Conservation (phyloP, 2,888 invertebrate species). For the Lepetodrilus schrolli region DNA sequence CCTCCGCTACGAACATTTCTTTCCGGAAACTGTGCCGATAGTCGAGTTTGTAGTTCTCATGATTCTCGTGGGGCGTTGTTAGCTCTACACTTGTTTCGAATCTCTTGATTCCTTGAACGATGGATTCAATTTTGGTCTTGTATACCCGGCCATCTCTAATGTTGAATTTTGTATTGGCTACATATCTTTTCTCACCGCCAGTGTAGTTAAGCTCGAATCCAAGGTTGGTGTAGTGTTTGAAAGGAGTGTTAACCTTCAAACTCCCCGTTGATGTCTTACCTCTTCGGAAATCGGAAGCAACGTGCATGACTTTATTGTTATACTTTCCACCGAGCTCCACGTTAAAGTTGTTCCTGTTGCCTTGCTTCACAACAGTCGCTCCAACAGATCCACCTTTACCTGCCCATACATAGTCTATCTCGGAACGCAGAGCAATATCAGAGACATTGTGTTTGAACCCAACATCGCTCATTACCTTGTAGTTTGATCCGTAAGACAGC, state of each 20-base stretch:
- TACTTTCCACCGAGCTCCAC: background rate
- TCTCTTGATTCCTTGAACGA: constrained; percentile 32
- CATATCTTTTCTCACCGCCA: constrained; percentile 34
- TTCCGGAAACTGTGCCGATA: constrained; percentile 2
- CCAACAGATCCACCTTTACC: background rate
- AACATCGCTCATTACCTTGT: background rate
- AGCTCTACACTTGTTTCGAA: constrained; percentile 36
- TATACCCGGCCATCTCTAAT: constrained; percentile 20
- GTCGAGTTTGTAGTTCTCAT: constrained; percentile 30
- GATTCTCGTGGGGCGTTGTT: constrained; percentile 34
- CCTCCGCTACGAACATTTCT: background rate
- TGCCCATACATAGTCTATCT: background rate
- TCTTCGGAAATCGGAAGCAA: background rate
- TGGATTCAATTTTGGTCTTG: constrained; percentile 33
- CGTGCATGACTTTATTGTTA: background rate
- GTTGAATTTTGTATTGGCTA: constrained; percentile 32
- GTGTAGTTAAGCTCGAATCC: constrained; percentile 38
- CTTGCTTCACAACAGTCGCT: background rate
- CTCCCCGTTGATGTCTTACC: constrained; percentile 11
- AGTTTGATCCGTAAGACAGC: background rate
- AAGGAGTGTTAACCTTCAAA: constrained; percentile 30
- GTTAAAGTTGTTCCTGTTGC: background rate
- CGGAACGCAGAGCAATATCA: background rate
- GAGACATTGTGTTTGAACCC: background rate
- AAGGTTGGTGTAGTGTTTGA: constrained; percentile 18